Evolutionary conservation across 2,113 vertebrate genomes (phyloP), one percentile per base, ranked within the genome.

Genomic region (Grammatotria lemairii): DNA sequence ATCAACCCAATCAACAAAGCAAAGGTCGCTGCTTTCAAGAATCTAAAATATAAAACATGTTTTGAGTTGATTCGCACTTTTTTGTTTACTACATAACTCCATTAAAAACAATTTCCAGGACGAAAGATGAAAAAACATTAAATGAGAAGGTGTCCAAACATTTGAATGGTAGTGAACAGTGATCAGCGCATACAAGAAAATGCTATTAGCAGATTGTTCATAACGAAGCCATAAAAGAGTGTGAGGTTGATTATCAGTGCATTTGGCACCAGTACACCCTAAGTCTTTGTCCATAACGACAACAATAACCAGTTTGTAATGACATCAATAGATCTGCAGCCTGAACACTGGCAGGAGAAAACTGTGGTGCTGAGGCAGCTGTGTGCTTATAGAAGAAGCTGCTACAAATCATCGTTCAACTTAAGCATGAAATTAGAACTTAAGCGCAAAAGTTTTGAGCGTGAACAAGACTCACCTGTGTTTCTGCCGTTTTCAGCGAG

Each of bases 291-390:
- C 4, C 0, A 16, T 28, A 57, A 57, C 7, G 8, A 21, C 51
- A 55, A 28, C 23, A 68, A n/a, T 12, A n/a, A 38, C 33, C 19
- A 35, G 8, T 38, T 21, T 38, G 33, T 68, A 68, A n/a, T 38
- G 0, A 19, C 7, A 38, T 38, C 19, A 38, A 23, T 3, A 8
- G 10, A 38, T 40, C 65, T 21, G n/a, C 35, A 14, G 0, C 65
- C n/a, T 42, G 35, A 23, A 40, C 35, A 9, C 63, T 68, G 65
- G 35, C 35, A 70, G 35, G 21, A 14, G n/a, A 1, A 1, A 38
- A 7, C 60, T 14, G 63, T 2, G 35, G 35, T 21, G 63, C 35
- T 68, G 63, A 68, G 6, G 35, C 63, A 68, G 19, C 4, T 40
- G 33, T 68, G 17, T 65, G 33, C 4, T 65, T 38, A 1, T n/a